Conservation (phyloP, 2,113 vertebrate genomes). For the Zingel zingel region DNA sequence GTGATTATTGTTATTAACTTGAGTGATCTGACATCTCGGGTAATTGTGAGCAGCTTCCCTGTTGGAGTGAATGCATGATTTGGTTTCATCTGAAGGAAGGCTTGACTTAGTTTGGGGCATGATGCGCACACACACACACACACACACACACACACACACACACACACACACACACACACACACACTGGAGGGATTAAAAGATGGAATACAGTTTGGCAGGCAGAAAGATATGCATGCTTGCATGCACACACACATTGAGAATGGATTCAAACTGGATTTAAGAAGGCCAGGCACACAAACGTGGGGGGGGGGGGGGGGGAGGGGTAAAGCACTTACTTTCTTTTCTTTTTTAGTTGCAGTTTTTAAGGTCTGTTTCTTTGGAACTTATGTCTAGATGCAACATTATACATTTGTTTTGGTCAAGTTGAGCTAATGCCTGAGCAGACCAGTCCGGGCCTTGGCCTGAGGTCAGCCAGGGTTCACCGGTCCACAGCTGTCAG, state of each 20-base stretch:
- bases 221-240: background rate
- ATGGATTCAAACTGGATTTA: constrained; percentile 26
- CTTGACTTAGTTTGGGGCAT: constrained; percentile 22
- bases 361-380: background rate
- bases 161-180: constrained; percentile 21
- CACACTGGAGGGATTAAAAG: constrained; percentile 16
- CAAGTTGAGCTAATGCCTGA: constrained; percentile 18
- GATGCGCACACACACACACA: background rate
- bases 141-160: constrained; percentile 15
- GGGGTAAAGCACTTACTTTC: background rate
- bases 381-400: background rate
- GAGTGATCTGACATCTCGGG: constrained; percentile 75
- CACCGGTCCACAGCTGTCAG: constrained; percentile 84
- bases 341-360: background rate
- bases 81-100: constrained; percentile 55
- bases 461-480: constrained; percentile 79
- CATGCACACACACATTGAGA: background rate
- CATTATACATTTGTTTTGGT: constrained; percentile 1
- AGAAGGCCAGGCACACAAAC: background rate
- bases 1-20: constrained; percentile 83
- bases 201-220: constrained; percentile 25
- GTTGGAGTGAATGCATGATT: constrained; percentile 53
- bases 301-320: background rate
- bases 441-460: background rate
- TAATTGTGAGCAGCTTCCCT: constrained; percentile 72